These are phyloP conservation scores for Chunga burmeisteri DNA, from an alignment of 2,113 vertebrate species.

Conservation along the genomic window DNA sequence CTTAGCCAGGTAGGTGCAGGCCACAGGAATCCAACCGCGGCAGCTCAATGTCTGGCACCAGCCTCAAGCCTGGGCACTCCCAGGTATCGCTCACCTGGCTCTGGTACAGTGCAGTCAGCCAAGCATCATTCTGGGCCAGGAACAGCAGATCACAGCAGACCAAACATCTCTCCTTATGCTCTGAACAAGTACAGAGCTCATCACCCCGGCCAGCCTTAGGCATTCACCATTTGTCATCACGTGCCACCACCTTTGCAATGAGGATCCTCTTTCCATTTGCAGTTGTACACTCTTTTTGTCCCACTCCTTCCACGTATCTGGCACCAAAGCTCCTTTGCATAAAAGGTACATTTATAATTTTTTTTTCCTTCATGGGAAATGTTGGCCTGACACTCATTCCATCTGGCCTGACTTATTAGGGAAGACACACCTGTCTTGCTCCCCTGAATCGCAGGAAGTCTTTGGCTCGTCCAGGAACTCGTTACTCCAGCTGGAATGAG, in stretches of 20 bases:
- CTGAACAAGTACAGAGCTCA: neutral
- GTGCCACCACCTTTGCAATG: fast-evolving
- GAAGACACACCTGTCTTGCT: neutral
- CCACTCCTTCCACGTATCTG: neutral
- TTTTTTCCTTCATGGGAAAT: neutral
- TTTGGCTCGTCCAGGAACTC: neutral
- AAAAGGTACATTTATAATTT: neutral
- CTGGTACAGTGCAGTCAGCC: neutral
- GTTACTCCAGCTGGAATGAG: constrained; percentile 1
- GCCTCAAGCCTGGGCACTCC: neutral
- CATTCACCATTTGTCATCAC: neutral
- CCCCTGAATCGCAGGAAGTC: neutral
- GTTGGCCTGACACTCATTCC: neutral
- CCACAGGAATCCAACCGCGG: neutral
- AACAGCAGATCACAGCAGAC: neutral
- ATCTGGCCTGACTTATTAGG: neutral
- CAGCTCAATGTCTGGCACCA: neutral
- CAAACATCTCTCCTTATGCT: neutral
- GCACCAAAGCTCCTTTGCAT: neutral
- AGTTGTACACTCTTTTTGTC: neutral
- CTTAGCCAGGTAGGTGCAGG: neutral
- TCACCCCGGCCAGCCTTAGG: fast-evolving
- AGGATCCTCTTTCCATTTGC: neutral
- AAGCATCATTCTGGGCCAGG: neutral
- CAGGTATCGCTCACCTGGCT: neutral